A percentile compares a stretch with the other conserved stretches of the same genome.
Evolutionary conservation across 2,113 vertebrate species (phyloP).

Genomic region (Pygoscelis adeliae): DNA sequence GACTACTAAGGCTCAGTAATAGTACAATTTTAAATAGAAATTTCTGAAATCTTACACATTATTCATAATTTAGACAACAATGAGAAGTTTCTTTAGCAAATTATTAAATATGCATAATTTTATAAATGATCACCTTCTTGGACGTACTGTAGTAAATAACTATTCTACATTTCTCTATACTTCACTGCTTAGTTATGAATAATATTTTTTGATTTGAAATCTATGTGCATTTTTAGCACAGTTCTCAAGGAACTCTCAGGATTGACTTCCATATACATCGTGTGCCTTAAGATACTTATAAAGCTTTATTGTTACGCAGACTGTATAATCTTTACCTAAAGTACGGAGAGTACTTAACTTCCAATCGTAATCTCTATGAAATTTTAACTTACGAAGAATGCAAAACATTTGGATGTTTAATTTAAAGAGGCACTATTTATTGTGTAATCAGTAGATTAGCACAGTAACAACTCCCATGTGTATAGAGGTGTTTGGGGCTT

Average conservation of each 20-base stretch:
- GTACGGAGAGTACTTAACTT: not conserved
- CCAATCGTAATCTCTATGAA: not conserved
- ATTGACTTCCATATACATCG: not conserved
- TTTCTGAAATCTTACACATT: not conserved
- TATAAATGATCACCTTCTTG: not conserved
- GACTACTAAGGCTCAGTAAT: not conserved
- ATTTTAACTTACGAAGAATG: not conserved
- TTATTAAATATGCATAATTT: constrained; percentile 12
- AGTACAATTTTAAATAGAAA: not conserved
- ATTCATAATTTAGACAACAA: not conserved
- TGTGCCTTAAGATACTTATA: constrained; percentile 12
- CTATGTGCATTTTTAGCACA: not conserved
- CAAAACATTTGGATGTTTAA: constrained; percentile 24
- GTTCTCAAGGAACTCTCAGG: constrained; percentile 27
- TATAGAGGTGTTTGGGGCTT: not conserved
- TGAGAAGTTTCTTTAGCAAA: not conserved
- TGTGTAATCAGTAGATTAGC: not conserved
- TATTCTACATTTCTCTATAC: not conserved
- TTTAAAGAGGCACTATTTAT: constrained; percentile 49
- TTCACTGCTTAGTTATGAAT: not conserved
- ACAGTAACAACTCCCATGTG: not conserved
- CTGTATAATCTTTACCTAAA: constrained; percentile 42
- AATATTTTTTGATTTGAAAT: not conserved
- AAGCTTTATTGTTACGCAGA: constrained; percentile 23
- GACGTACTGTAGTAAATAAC: not conserved